Conservation (phyloP, 2,797 vertebrate species). For the Nasua narica region DNA sequence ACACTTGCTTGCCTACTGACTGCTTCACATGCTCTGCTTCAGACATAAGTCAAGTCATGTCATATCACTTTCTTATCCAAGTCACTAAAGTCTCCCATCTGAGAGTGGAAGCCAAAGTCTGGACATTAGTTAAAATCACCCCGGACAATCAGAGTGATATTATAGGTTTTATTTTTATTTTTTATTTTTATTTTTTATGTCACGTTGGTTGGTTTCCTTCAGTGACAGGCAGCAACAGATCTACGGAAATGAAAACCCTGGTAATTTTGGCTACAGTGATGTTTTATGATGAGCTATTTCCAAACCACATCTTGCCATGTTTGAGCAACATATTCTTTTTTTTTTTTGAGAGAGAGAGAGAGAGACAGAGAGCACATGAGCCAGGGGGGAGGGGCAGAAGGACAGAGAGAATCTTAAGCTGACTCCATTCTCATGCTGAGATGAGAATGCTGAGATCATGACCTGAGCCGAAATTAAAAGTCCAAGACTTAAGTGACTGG, state of each 20-base stretch:
- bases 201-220: not conserved
- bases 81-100: not conserved
- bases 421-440: not conserved
- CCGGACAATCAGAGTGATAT: not conserved
- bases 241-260: not conserved
- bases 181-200: not conserved
- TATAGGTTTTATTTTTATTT: too few relatives aligned
- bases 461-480: not conserved
- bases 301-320: not conserved
- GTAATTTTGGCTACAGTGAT: not conserved
- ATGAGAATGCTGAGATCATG: not conserved
- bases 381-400: not conserved
- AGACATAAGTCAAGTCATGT: not conserved
- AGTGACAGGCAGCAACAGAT: not conserved
- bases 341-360: too few relatives aligned
- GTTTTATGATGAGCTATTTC: slow-evolving; percentile 20
- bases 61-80: not conserved
- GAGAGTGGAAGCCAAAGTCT: not conserved
- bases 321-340: too few relatives aligned
- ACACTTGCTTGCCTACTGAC: not conserved
- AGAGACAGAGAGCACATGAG: not conserved
- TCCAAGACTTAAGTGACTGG: not conserved
- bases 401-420: not conserved
- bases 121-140: not conserved
- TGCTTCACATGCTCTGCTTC: not conserved